These are phyloP conservation scores for Amyelois transitella DNA, from an alignment of 1,140 invertebrate genomes.

Conservation along the genomic window DNA sequence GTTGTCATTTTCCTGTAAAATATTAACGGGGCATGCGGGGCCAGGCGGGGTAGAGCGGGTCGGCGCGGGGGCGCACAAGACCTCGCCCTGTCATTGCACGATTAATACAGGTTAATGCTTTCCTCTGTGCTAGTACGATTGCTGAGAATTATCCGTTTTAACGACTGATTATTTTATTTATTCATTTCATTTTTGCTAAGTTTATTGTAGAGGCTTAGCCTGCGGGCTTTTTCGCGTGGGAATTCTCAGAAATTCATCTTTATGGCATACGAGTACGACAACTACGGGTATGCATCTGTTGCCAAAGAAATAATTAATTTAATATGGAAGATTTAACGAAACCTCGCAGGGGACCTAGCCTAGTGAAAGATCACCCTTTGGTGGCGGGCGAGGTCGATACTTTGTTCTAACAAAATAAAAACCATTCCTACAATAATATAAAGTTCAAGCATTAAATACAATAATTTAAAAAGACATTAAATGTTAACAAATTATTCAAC, in stretches of 20 bases:
- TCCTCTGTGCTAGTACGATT: slow-evolving; percentile 48
- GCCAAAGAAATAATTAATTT: too few relatives aligned
- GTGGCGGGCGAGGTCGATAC: too few relatives aligned
- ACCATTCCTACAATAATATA: too few relatives aligned
- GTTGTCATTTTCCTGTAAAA: slow-evolving; percentile 55
- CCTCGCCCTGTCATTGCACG: slow-evolving; percentile 50
- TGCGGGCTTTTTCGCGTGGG: background rate
- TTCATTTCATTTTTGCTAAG: background rate
- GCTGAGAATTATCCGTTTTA: slow-evolving; percentile 46
- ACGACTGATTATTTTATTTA: slow-evolving; percentile 17
- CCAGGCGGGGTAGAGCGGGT: background rate
- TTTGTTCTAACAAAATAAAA: too few relatives aligned
- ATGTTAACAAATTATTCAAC: background rate
- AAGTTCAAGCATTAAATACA: too few relatives aligned
- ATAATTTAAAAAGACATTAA: too few relatives aligned
- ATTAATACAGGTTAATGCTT: slow-evolving; percentile 56
- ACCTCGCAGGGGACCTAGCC: too few relatives aligned
- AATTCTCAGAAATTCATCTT: too few relatives aligned
- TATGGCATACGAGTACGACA: too few relatives aligned
- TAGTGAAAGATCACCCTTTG: too few relatives aligned
- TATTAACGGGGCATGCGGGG: slow-evolving; percentile 49
- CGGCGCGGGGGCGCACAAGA: background rate
- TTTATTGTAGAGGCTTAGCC: background rate
- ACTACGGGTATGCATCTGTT: too few relatives aligned
- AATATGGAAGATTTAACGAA: too few relatives aligned